Evolutionary conservation across 2,797 vertebrate genomes (phyloP).

Genomic region (Galaxias olidus): DNA sequence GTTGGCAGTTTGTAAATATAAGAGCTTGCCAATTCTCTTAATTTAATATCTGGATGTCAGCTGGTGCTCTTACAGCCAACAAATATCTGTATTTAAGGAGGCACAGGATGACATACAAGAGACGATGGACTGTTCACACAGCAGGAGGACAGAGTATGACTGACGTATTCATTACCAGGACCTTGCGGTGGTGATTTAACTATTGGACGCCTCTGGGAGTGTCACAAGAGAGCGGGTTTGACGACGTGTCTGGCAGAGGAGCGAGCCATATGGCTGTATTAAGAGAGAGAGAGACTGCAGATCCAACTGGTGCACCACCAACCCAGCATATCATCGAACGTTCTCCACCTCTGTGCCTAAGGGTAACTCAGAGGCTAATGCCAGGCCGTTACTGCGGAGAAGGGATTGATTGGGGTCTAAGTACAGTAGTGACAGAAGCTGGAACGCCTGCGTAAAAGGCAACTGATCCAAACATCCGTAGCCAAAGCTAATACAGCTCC

Average conservation of each 20-base stretch:
- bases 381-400: constrained; percentile 45
- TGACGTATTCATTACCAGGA: constrained; percentile 51
- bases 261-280: constrained; percentile 53
- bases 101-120: too few species aligned
- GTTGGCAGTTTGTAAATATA: too few species aligned
- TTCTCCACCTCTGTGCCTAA: constrained; percentile 31
- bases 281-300: constrained; percentile 39
- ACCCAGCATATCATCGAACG: constrained; percentile 33
- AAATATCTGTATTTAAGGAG: background rate
- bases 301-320: constrained; percentile 33
- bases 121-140: too few species aligned
- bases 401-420: constrained; percentile 18
- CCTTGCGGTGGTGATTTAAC: constrained; percentile 32
- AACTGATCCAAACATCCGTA: constrained; percentile 29
- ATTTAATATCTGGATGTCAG: background rate
- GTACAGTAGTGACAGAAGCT: constrained; percentile 43
- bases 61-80: background rate
- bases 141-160: constrained; percentile 10
- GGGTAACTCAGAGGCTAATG: constrained; percentile 14
- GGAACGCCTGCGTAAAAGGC: constrained; percentile 19
- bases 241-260: constrained; percentile 49
- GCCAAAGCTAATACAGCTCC: background rate
- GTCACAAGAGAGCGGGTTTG: constrained; percentile 28
- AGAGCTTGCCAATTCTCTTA: too few species aligned
- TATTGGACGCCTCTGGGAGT: constrained; percentile 37